Evolutionary conservation across 2,113 vertebrate genomes (phyloP), one percentile per base, ranked within the genome.

Genomic region (Bostrychus sinensis): DNA sequence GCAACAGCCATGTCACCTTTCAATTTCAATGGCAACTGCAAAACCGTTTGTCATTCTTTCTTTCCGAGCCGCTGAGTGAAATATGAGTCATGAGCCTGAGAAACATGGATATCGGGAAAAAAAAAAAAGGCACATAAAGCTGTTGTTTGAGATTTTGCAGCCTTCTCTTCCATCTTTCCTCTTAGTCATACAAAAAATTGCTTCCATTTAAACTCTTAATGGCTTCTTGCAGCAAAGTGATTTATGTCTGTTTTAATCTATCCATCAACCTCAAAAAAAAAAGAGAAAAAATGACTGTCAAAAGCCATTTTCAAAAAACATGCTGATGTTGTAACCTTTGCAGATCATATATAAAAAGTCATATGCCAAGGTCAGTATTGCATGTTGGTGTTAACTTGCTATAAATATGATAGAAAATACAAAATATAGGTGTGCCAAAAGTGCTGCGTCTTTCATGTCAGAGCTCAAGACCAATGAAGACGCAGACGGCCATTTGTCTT

Each of bases 201-300:
- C 72, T 67, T 79, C 83, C 80, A 89, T 92, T 93, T 89, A 89
- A 83, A 83, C 50, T 61, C 80, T 75, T 90, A 88, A 89, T 91
- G 80, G 84, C 69, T 87, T 79, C 80, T 86, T 86, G 84, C 86
- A 86, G 80, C 58, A 70, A 81, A 77, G 83, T 89, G 89, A 91
- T 92, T 91, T 90, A 90, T 89, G 82, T 88, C 91, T 39, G 72
- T 87, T 91, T 85, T 87, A 86, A 88, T 88, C 82, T 57, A 75
- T 89, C 89, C 83, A 78, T 85, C 78, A 69, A 73, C 48, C 53
- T n/a, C n/a, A n/a, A n/a, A n/a, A 19, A 39, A 25, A 17, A 55
- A 62, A 58, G 26, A 45, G 17, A 16, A 53, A 66, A 64, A 72
- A 72, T 48, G 42, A 70, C 32, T 53, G 53, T 63, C 58, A 84